phyloP scores from a whole-genome alignment of 2,113 vertebrate genomes.

The Propithecus coquereli region DNA sequence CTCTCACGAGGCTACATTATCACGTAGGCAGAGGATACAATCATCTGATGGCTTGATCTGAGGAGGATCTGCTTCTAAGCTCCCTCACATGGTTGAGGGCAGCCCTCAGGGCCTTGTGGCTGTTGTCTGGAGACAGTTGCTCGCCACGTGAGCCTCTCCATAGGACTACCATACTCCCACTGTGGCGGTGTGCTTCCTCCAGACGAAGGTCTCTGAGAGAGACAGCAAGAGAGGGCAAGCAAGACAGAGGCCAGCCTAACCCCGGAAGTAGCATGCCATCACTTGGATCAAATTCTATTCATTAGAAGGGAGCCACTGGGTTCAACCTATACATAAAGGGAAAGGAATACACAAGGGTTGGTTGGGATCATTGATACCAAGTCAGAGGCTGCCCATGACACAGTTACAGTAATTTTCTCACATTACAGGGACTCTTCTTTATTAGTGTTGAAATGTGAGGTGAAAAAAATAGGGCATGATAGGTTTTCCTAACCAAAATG shows the following conservation, averaged over 20 bases:
- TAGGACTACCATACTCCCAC: neutral
- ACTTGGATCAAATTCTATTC: neutral
- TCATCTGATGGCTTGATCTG: neutral
- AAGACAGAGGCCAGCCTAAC: too few species aligned
- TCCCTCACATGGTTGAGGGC: neutral
- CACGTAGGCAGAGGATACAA: neutral
- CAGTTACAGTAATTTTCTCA: neutral
- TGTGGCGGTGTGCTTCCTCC: neutral
- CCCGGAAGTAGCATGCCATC: neutral
- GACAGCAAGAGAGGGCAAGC: neutral
- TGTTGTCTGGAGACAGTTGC: neutral
- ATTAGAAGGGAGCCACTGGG: neutral
- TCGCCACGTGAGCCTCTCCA: neutral
- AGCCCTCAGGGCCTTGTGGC: neutral
- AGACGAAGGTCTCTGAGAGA: neutral
- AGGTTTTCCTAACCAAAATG: neutral
- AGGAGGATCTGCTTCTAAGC: neutral
- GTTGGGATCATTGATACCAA: rapidly evolving
- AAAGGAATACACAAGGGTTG: neutral
- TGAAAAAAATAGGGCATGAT: neutral
- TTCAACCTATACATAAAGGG: neutral
- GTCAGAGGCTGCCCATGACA: neutral
- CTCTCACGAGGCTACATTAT: neutral
- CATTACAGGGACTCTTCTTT: neutral
- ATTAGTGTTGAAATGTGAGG: neutral